Percentiles rank a stretch among this genome's conserved stretches.
Evolutionary conservation across 2,888 invertebrate genomes (phyloP).

Genomic region (Trisateles emortualis): DNA sequence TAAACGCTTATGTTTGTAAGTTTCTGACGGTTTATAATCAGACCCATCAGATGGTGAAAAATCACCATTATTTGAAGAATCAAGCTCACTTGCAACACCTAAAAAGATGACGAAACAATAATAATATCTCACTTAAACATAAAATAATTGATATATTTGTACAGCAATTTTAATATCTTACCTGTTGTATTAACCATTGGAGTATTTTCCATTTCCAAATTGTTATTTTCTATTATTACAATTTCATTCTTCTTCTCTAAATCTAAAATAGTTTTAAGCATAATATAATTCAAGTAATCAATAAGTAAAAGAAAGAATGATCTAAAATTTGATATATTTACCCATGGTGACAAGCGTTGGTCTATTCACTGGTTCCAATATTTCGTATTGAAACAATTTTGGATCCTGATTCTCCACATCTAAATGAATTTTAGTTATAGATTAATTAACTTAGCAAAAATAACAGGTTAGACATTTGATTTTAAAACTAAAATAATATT

Average conservation of each 20-base stretch:
- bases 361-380: conserved; percentile 5
- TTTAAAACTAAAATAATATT: no score
- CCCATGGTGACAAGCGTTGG: no score
- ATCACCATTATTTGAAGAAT: conserved; percentile 21
- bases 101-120: conserved; percentile 21
- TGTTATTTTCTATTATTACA: conserved; percentile 21
- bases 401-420: conserved; percentile 7
- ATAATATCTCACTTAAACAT: conserved; percentile 15
- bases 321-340: background rate
- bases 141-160: conserved; percentile 10
- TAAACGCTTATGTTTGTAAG: conserved; percentile 17
- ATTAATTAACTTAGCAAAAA: no score
- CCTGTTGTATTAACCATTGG: conserved; percentile 20
- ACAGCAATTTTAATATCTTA: conserved; percentile 23
- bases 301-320: no score
- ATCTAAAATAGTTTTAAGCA: conserved; percentile 12
- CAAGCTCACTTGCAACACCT: conserved; percentile 16
- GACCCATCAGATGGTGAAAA: conserved; percentile 32
- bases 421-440: no score
- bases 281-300: no score
- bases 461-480: no score
- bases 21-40: conserved; percentile 20
- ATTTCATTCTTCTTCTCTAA: conserved; percentile 12
- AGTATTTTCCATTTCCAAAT: conserved; percentile 13
- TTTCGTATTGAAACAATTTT: background rate